Percentiles rank a stretch among this genome's conserved stretches.
These are phyloP conservation scores for Ophioninae sp. DNA, from an alignment of 2,888 invertebrate genomes.

Conservation along the genomic window DNA sequence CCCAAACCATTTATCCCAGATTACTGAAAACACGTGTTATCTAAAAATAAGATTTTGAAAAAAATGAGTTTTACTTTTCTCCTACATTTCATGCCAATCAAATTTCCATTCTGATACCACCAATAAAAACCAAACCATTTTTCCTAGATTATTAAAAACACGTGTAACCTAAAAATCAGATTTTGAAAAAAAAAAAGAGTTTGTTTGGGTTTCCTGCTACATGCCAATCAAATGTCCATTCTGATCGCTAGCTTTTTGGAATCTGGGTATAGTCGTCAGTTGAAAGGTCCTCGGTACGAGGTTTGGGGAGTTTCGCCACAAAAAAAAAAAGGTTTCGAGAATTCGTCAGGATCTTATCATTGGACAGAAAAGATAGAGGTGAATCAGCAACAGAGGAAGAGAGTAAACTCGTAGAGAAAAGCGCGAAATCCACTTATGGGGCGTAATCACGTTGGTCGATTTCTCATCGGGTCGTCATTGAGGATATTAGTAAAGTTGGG, in stretches of 20 bases:
- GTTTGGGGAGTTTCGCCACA: not conserved
- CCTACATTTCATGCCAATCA: not conserved
- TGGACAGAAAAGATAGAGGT: not conserved
- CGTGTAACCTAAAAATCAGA: not conserved
- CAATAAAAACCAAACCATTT: no score
- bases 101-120: not conserved
- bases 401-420: not conserved
- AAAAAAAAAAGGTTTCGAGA: not conserved
- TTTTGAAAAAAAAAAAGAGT: no score
- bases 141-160: no score
- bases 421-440: not conserved
- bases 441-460: slow-evolving; percentile 11
- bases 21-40: not conserved
- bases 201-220: not conserved
- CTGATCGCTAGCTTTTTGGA: not conserved
- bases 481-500: slow-evolving; percentile 53
- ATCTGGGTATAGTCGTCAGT: not conserved
- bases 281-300: not conserved
- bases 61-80: not conserved
- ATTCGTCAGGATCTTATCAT: not conserved
- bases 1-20: no score
- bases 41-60: not conserved
- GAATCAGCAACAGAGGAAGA: not conserved
- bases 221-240: not conserved
- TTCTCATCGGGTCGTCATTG: slow-evolving; percentile 42